Conservation (phyloP, 1,140 invertebrate genomes). For the Calephelis virginiensis region DNA sequence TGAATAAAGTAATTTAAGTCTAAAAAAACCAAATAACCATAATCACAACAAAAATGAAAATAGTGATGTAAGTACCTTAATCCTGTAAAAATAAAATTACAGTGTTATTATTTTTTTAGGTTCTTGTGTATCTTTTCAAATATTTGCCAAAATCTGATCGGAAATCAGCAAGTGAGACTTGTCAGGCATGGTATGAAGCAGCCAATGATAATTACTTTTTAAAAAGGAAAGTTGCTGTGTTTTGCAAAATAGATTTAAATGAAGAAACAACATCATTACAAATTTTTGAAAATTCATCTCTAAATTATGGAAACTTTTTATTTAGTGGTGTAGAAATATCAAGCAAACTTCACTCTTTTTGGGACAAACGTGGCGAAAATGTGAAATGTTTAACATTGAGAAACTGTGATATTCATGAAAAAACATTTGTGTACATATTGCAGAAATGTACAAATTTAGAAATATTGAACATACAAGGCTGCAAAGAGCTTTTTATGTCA, state of each 20-base stretch:
- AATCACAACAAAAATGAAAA: no score
- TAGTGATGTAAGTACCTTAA: background rate
- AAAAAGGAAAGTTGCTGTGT: conserved; percentile 75
- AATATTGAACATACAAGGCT: conserved; percentile 80
- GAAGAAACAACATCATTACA: conserved; percentile 67
- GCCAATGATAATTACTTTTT: conserved; percentile 79
- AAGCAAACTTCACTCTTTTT: conserved; percentile 67
- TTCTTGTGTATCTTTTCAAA: conserved; percentile 81
- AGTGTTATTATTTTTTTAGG: conserved; percentile 71
- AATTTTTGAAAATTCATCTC: conserved; percentile 72
- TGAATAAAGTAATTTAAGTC: no score
- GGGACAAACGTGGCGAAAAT: conserved; percentile 69
- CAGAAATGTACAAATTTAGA: conserved; percentile 79
- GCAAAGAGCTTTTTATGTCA: conserved; percentile 85
- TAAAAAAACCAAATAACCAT: no score
- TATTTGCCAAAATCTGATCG: conserved; percentile 81
- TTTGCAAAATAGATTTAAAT: conserved; percentile 76
- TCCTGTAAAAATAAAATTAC: background rate
- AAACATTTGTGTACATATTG: conserved; percentile 80
- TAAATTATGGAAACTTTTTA: conserved; percentile 78
- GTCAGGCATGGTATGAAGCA: conserved; percentile 80
- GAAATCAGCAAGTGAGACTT: conserved; percentile 80
- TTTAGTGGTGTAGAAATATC: conserved; percentile 82
- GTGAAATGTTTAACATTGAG: conserved; percentile 74
- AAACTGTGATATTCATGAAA: conserved; percentile 82